Evolutionary conservation across 2,797 vertebrate genomes (phyloP).

Genomic region (Luscinia megarhynchos): DNA sequence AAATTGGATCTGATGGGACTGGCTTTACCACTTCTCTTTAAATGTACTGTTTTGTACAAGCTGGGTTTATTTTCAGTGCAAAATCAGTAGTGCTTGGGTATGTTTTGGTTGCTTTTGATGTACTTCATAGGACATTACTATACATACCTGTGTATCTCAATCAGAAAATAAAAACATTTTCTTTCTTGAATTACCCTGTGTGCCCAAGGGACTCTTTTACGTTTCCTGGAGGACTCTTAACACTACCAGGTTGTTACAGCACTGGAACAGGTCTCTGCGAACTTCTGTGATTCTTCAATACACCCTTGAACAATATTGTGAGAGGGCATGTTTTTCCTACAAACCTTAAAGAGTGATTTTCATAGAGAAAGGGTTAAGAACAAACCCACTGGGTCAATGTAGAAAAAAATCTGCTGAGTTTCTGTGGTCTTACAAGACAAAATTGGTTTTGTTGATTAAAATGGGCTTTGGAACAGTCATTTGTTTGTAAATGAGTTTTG

Average conservation of each 20-base stretch:
- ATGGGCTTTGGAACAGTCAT: background rate
- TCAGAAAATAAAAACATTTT: slow-evolving; percentile 23
- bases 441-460: background rate
- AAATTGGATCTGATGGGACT: background rate
- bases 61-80: slow-evolving; percentile 6
- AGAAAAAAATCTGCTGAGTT: background rate
- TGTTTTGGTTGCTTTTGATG: background rate
- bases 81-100: background rate
- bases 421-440: background rate
- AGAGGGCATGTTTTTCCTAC: background rate
- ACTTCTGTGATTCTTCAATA: background rate
- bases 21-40: background rate
- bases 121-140: background rate
- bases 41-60: background rate
- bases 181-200: background rate
- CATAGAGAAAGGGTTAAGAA: background rate
- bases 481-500: background rate
- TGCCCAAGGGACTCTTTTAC: slow-evolving; percentile 2
- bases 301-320: background rate
- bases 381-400: background rate
- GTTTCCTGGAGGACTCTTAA: background rate
- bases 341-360: background rate
- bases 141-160: background rate
- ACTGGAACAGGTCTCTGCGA: slow-evolving; percentile 17
- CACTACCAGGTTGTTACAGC: slow-evolving; percentile 2